phyloP scores from a whole-genome alignment of 2,113 vertebrate species.

The Physeter macrocephalus region DNA sequence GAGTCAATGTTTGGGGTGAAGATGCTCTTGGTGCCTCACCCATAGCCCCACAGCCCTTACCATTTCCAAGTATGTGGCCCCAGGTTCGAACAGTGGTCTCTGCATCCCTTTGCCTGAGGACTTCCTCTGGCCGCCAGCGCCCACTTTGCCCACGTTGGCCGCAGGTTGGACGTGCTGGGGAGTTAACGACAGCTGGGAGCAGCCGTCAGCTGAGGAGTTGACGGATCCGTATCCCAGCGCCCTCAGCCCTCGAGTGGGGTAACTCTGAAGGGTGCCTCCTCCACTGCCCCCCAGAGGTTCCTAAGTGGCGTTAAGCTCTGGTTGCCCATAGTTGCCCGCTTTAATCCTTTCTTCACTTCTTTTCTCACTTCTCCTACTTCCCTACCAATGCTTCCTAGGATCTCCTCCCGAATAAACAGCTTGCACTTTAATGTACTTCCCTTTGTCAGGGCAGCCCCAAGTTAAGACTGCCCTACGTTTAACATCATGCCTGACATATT shows the following conservation, averaged over 20 bases:
- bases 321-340: not conserved
- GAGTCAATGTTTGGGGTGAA: not conserved
- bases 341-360: not conserved
- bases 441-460: not conserved
- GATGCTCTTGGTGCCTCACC: not conserved
- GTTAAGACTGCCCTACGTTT: fast-evolving
- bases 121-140: not conserved
- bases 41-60: not conserved
- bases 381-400: not conserved
- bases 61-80: fast-evolving
- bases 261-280: not conserved
- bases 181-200: not conserved
- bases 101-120: not conserved
- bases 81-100: not conserved
- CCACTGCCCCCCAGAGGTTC: not conserved
- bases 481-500: not conserved
- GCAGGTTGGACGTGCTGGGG: not conserved
- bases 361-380: not conserved
- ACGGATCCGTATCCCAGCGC: not conserved
- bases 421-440: not conserved
- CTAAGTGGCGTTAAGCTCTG: not conserved
- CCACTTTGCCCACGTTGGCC: not conserved
- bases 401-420: not conserved
- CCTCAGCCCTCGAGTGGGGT: not conserved
- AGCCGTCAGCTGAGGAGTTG: not conserved